A percentile compares a stretch with the other conserved stretches of the same genome.
Conservation (phyloP, 1,140 invertebrate genomes). For the Drosophila nigromelanica region DNA sequence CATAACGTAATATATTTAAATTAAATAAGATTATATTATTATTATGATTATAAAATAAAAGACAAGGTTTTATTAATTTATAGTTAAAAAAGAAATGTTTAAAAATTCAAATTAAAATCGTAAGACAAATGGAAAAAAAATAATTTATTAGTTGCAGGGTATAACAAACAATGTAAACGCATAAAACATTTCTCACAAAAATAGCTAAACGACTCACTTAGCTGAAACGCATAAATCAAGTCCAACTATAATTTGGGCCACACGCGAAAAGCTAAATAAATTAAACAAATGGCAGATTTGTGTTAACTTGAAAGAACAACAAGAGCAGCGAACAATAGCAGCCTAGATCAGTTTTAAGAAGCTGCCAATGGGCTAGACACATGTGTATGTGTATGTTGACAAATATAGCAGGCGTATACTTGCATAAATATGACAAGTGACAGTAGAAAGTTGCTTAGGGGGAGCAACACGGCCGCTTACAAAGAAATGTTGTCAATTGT, state of each 20-base stretch:
- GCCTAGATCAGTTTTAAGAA: constrained; percentile 79
- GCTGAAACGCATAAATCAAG: constrained; percentile 35
- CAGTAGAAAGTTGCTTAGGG: constrained; percentile 72
- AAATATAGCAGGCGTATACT: too few relatives aligned
- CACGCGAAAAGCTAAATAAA: constrained; percentile 66
- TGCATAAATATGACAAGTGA: constrained; percentile 65
- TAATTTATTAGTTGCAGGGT: background rate
- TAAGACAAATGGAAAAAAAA: background rate
- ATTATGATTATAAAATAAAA: too few relatives aligned
- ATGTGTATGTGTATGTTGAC: background rate
- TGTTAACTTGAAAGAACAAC: constrained; percentile 70
- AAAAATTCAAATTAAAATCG: too few relatives aligned
- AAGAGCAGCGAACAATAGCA: constrained; percentile 44
- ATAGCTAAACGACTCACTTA: constrained; percentile 56
- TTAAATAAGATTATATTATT: too few relatives aligned
- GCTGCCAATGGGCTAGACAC: constrained; percentile 65
- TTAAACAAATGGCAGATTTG: constrained; percentile 60
- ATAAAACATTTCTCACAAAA: constrained; percentile 25
- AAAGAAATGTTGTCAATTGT: constrained; percentile 54
- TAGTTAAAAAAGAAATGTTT: too few relatives aligned
- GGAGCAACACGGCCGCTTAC: constrained; percentile 42
- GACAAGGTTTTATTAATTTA: too few relatives aligned
- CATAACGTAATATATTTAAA: too few relatives aligned
- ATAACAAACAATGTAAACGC: background rate
- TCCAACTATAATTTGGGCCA: constrained; percentile 53